Evolutionary conservation across 1,140 invertebrate species (phyloP), one percentile per base, ranked within the genome.

Genomic region (Bombus huntii): DNA sequence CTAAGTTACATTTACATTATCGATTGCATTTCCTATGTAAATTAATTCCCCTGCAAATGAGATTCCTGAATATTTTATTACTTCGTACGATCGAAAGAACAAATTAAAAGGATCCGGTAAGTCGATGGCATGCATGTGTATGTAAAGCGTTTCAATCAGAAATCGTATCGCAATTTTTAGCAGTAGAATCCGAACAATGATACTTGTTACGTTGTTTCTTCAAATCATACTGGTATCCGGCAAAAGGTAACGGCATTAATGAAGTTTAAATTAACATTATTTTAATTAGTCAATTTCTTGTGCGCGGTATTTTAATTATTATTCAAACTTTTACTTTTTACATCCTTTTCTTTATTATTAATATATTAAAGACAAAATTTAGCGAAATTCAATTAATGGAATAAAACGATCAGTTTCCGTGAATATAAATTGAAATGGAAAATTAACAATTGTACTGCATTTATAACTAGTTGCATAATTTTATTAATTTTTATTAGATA

Each of bases 181-280:
- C 9, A 65, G 42, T 70, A 28, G 42, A 31, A 22, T 53, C 13
- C 13, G 25, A 71, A 4, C 39, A 15, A 59, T n/a, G 72, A 47
- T 76, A 39, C 31, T 71, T 22, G 1, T 81, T 15, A 22, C 66
- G 12, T 22, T 86, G n/a, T 34, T 44, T n/a, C 47, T 82, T 37
- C n/a, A 86, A 44, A n/a, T 86, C 18, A 25, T 22, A 13, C 22
- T 75, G 1, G 47, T 44, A 57, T 39, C n/a, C 18, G 15, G 62
- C n/a, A 68, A 44, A 70, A 86, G 47, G 84, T 86, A 76, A n/a
- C n/a, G 8, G 5, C n/a, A 59, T 31, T 13, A n/a, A 34, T 25
- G 34, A 70, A 34, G 22, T 28, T 34, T n/a, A 25, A 10, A 31
- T 66, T 65, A 65, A 65, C 15, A 66, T 18, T 15, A 18, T 15